Conservation (phyloP, 2,113 vertebrate species). For the Struthidea cinerea region DNA sequence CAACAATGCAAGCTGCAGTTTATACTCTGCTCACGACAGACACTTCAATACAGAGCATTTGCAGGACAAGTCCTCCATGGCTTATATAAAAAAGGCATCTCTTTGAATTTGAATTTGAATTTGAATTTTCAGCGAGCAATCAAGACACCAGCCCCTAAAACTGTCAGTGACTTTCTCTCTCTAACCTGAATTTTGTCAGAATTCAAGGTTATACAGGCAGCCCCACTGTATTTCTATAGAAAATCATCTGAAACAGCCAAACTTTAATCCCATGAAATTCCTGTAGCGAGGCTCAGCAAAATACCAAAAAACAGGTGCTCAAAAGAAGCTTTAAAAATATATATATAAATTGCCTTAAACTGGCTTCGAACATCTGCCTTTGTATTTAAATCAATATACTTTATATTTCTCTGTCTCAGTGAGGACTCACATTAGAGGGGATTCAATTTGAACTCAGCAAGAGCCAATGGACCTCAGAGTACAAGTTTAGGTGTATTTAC, state of each 20-base stretch:
- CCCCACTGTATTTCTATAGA: background rate
- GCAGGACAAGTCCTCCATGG: background rate
- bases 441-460: background rate
- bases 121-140: background rate
- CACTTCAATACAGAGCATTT: background rate
- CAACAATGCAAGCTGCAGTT: background rate
- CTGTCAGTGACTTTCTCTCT: background rate
- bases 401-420: background rate
- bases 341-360: background rate
- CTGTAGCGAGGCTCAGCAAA: background rate
- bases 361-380: background rate
- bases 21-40: background rate
- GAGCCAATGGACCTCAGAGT: background rate
- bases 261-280: background rate
- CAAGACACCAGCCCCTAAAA: background rate
- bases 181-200: background rate
- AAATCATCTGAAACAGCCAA: background rate
- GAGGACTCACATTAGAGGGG: background rate
- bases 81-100: background rate
- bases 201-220: background rate
- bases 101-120: fast-evolving
- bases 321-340: background rate
- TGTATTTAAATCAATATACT: background rate
- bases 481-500: background rate
- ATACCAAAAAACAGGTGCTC: fast-evolving